Evolutionary conservation across 1,140 invertebrate species (phyloP), one percentile per base, ranked within the genome.

Genomic region (Yoshiicerus persimilis): DNA sequence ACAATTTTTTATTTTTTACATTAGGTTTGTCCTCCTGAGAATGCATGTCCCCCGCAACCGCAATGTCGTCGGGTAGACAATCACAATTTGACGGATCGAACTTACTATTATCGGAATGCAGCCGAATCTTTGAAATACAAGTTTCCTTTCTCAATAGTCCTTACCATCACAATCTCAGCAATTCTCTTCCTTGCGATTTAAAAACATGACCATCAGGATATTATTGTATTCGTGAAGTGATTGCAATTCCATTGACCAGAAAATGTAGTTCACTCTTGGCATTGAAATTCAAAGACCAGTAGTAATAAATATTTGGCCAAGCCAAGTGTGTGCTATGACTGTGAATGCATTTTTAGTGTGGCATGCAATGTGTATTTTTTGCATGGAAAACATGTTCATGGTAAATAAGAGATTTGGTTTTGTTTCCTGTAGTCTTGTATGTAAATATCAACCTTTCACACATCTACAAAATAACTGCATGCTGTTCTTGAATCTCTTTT

Each of bases 11-110:
- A 1, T 2, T 66, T 66, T 66, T 30, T 27, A 13, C 27, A 39
- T 11, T 36, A 89, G 88, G 66, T 87, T 84, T 89, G 88, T 84
- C 88, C 88, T 34, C 86, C 88, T 2, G 88, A 89, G 66, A 89
- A 89, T 84, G 32, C 85, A 11, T 89, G 88, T 66, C 75, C 85
- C 9, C 34, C 27, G 11, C 41, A 84, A 11, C 88, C 88, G 6
- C 4, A 30, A 23, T 89, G 88, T 34, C 27, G 88, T 34, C 23
- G 85, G 66, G 56, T 64, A 25, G 62, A 47, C 32, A 10, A 25
- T 4, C 16, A 85, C 84, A 56, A 85, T n/a, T 85, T n/a, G 34
- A 84, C 80, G 9, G 80, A 84, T 4, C 66, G 62, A 23, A 1
- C 9, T 10, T 47, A 23, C n/a, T 25, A 23, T 64, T 25, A 23